Evolutionary conservation across 2,113 vertebrate species (phyloP), one percentile per base, ranked within the genome.

Genomic region (Bos indicus): DNA sequence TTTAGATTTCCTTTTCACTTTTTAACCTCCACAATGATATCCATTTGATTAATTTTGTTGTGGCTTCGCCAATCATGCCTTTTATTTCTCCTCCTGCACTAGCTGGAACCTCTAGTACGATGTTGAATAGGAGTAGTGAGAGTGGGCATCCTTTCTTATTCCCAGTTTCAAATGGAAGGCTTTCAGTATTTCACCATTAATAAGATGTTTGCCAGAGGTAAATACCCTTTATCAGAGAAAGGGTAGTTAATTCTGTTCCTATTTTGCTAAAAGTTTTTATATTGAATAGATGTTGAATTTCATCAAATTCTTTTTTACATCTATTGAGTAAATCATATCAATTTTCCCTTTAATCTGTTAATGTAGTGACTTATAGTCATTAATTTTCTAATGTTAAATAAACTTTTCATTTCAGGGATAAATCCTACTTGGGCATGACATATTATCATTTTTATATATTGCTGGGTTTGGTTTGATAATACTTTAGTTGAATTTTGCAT

Each of bases 321-420:
- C 10, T 92, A 25, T 85, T 84, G 36, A 91, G 86, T 23, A 84
- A 97, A 84, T 80, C 21, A 46, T 74, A 77, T 36, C 52, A 82
- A 40, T 91, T 87, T 97, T 90, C 60, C 83, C 80, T 94, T 91
- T 94, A 92, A 86, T 90, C 57, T 84, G n/a, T 95, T 92, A 88
- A 83, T 74, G n/a, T 91, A 89, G 74, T 88, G 92, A 56, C 78
- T 95, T 60, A 82, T 0, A 87, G 48, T 95, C 78, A 95, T 96
- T 97, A 85, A 89, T 78, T 94, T 96, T 95, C 82, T 98, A 86
- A 88, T 78, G n/a, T 57, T 92, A 89, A 84, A 88, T 52, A 83
- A 90, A 59, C 33, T 84, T 97, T 92, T 86, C 52, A 89, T 84
- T 57, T 93, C 82, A 84, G 13, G 40, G 23, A 40, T 89, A 54